Percentiles rank a stretch among this genome's conserved stretches.
These are phyloP conservation scores for Microtus oregoni DNA, from an alignment of 2,113 vertebrate species.

Conservation along the genomic window DNA sequence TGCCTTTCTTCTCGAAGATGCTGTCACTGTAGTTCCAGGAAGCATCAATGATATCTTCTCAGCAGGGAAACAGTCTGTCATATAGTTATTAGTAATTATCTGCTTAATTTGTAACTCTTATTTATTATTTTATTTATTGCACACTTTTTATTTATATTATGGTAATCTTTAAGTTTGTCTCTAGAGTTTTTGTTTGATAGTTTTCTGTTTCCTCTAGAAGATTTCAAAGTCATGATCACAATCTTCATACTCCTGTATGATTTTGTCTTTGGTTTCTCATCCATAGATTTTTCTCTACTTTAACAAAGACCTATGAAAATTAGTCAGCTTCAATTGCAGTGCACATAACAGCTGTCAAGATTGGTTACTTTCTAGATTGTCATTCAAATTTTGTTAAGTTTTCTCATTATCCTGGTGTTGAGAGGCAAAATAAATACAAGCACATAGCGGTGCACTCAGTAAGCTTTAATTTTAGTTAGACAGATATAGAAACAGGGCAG, in stretches of 20 bases:
- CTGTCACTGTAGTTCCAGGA: not conserved
- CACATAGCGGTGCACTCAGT: not conserved
- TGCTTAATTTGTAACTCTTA: not conserved
- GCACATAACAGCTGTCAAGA: not conserved
- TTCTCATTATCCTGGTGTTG: not conserved
- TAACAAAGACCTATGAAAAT: not conserved
- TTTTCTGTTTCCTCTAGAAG: not conserved
- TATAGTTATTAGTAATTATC: not conserved
- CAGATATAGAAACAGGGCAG: not conserved
- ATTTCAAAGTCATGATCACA: not conserved
- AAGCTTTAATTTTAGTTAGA: not conserved
- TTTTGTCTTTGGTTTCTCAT: not conserved
- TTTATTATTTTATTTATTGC: not conserved
- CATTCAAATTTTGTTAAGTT: not conserved
- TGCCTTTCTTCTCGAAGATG: not conserved
- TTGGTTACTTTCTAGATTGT: not conserved
- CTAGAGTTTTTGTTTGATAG: not conserved
- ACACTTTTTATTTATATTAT: not conserved
- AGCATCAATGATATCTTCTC: not conserved
- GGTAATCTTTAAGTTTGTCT: not conserved
- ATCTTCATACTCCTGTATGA: accelerated
- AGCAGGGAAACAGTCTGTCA: not conserved
- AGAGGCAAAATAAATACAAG: not conserved
- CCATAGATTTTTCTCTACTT: not conserved
- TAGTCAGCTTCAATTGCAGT: not conserved